Evolutionary conservation across 2,888 invertebrate species (phyloP), one percentile per base, ranked within the genome.

Genomic region (Dyspetes luteomarginatus): DNA sequence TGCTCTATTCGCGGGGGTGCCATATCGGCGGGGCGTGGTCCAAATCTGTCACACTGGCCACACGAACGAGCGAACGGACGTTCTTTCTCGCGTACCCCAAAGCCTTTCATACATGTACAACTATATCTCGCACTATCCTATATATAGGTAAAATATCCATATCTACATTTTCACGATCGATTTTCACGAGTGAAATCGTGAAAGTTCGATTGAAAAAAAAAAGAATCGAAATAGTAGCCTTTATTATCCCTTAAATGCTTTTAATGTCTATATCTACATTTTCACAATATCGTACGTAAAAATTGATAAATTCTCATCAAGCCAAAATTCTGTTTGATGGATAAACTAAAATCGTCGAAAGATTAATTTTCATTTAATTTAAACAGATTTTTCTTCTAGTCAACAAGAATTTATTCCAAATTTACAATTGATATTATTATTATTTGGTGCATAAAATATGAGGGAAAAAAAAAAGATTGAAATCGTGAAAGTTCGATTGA

Each of bases 1-100:
- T 67, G 62, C 50, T 78, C 78, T 82, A 83, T 85, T 84, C 82
- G 84, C 84, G 86, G 87, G 86, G 87, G 87, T 85, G 88, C 86
- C 90, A 91, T 90, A 91, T 90, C 90, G 91, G 90, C 85, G 85
- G 90, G 91, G 91, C 91, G 91, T 91, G 91, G 91, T 88, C 89
- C 87, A 91, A 91, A 91, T 91, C 91, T 91, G 91, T 91, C 91
- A 91, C 89, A 90, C 88, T 90, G 88, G 89, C 89, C 88, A 84
- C 89, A 88, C 89, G 88, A 69, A 75, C 79, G 78, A 73, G 88
- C 89, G 88, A 69, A 75, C 79, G 78, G 69, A 78, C 75, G 64
- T 65, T 65, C 68, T 77, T 77, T 77, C 43, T 56, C 55, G 7
- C 26, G 3, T 43, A 9, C 50, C 50, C 24, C 58, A 41, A 65